Percentiles rank a stretch among this genome's conserved stretches.
Evolutionary conservation across 2,113 vertebrate genomes (phyloP).

Genomic region (Etheostoma cragini): DNA sequence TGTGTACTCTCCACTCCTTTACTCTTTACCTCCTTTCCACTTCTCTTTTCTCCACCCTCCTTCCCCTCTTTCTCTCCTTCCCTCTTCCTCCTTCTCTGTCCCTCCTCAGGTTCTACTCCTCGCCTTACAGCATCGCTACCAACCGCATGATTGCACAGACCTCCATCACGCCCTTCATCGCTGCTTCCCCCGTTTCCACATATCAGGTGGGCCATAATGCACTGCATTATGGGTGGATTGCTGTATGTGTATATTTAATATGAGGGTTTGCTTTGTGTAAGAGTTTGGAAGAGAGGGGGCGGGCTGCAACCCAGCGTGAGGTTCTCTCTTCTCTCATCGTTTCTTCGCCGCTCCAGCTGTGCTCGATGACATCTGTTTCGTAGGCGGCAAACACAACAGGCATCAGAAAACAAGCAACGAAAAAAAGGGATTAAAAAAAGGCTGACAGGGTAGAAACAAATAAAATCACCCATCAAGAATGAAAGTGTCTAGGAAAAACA

Average conservation of each 20-base stretch:
- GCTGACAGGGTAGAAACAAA: constrained; percentile 56
- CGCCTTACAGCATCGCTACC: constrained; percentile 98
- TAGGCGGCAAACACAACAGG: constrained; percentile 70
- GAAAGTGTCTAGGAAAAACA: constrained; percentile 56
- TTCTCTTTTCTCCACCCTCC: not conserved
- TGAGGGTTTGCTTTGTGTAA: constrained; percentile 43
- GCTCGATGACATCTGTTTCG: constrained; percentile 75
- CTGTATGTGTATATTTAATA: constrained; percentile 40
- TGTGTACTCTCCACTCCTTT: not conserved
- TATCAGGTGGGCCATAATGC: constrained; percentile 90
- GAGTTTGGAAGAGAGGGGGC: constrained; percentile 30
- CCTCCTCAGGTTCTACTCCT: constrained; percentile 94
- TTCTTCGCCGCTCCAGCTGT: constrained; percentile 67
- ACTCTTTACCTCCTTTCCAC: constrained; percentile 48
- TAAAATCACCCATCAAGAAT: constrained; percentile 44
- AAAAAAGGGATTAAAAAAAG: constrained; percentile 38
- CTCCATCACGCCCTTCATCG: constrained; percentile 98
- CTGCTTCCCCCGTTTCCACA: constrained; percentile 97
- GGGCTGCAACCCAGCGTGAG: constrained; percentile 56
- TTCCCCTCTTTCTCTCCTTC: not conserved
- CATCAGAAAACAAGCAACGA: constrained; percentile 56
- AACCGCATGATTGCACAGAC: constrained; percentile 99
- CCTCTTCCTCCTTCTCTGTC: not conserved
- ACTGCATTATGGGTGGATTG: constrained; percentile 28
- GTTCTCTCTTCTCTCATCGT: constrained; percentile 57